Conservation (phyloP, 1,140 invertebrate genomes). For the Brachionus plicatilis region DNA sequence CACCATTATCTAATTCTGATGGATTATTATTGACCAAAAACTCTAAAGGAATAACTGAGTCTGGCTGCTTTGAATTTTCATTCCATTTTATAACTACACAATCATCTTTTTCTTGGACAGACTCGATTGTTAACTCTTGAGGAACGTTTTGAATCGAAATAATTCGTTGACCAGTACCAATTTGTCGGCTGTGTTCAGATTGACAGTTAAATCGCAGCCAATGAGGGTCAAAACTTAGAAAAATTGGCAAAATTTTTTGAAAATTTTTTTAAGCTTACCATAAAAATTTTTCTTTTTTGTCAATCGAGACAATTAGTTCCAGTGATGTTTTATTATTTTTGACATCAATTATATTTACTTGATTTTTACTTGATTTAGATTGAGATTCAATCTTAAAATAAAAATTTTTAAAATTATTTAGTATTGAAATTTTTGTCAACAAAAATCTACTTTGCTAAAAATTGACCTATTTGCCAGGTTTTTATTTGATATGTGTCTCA, state of each 20-base stretch:
- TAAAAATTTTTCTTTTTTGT: neutral
- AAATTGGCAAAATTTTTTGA: neutral
- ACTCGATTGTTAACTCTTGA: neutral
- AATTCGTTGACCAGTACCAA: constrained; percentile 10
- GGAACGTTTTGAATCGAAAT: neutral
- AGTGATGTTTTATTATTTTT: neutral
- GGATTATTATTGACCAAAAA: constrained; percentile 1
- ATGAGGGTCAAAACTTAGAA: constrained; percentile 17
- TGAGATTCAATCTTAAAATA: neutral
- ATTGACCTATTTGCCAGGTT: neutral
- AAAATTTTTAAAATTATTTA: neutral
- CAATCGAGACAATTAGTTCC: neutral
- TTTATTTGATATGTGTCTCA: neutral
- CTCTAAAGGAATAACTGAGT: neutral
- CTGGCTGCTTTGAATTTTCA: neutral
- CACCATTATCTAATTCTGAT: neutral
- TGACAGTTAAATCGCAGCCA: constrained; percentile 40
- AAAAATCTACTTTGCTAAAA: neutral
- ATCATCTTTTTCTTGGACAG: neutral
- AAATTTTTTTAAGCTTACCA: neutral
- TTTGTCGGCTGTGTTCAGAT: neutral
- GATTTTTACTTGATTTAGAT: neutral
- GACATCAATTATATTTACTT: neutral
- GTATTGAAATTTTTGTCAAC: no score
- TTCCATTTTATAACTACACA: neutral